phyloP scores from a whole-genome alignment of 2,113 vertebrate species.

The Gambusia holbrooki region DNA sequence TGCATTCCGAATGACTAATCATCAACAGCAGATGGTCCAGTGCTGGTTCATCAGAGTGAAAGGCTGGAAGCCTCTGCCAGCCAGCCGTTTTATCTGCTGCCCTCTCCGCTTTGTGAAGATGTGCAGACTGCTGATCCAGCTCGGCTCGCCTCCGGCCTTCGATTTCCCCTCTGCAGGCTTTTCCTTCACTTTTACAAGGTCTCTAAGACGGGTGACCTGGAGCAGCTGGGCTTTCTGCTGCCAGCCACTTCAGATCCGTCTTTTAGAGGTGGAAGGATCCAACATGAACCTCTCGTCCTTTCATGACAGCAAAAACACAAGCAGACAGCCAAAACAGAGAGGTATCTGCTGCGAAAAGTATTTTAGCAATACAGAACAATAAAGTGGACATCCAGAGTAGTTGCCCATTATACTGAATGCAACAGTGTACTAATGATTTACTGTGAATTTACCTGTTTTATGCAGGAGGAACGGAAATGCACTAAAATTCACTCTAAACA shows the following conservation, averaged over 20 bases:
- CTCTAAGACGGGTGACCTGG: not conserved
- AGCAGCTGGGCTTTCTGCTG: constrained; percentile 7
- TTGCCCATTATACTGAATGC: not conserved
- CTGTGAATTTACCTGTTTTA: not conserved
- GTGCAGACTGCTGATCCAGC: constrained; percentile 44
- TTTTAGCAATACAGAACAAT: not conserved
- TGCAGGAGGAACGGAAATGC: not conserved
- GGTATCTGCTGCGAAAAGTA: too few species aligned
- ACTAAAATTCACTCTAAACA: not conserved
- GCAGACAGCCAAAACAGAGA: too few species aligned
- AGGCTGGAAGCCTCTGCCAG: not conserved
- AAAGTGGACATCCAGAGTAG: not conserved
- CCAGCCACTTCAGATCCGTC: constrained; percentile 8
- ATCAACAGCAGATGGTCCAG: not conserved
- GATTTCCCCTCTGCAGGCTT: constrained; percentile 24
- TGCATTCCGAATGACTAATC: not conserved
- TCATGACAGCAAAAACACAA: too few species aligned
- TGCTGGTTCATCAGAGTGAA: not conserved
- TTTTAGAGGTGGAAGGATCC: not conserved
- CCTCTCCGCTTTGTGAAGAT: not conserved
- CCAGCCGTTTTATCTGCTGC: not conserved
- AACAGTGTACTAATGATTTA: not conserved
- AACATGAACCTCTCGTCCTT: too few species aligned
- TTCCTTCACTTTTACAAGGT: constrained; percentile 16
- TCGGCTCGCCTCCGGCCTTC: constrained; percentile 12